Conservation (phyloP, 2,797 vertebrate genomes). For the Hylomyscus alleni region DNA sequence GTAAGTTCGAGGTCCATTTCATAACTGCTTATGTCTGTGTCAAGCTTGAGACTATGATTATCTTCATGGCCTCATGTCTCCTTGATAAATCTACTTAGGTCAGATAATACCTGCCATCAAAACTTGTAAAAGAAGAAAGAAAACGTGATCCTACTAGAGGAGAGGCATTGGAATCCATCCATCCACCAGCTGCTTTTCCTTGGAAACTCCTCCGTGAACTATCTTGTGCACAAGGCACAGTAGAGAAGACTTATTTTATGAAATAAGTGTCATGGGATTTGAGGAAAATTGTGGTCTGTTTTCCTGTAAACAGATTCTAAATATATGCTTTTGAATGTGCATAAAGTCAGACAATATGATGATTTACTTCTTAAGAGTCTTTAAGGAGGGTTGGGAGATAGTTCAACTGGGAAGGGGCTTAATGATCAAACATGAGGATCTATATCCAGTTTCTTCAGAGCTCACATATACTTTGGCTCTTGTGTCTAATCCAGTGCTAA, state of each 20-base stretch:
- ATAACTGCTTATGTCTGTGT: neutral
- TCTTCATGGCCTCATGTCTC: neutral
- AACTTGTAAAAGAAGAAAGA: neutral
- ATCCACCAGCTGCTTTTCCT: neutral
- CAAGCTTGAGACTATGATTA: neutral
- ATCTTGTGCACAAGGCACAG: neutral
- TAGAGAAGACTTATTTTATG: neutral
- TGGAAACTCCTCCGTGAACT: neutral
- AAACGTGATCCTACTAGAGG: neutral
- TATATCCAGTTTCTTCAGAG: neutral
- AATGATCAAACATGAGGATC: neutral
- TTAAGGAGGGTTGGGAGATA: neutral
- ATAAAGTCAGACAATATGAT: neutral
- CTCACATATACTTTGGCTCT: neutral
- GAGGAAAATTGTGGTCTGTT: neutral
- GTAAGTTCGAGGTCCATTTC: neutral
- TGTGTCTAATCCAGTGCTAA: neutral
- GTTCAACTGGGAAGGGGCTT: neutral
- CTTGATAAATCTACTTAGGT: neutral
- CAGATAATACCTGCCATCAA: neutral
- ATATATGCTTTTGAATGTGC: neutral
- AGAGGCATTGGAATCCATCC: neutral
- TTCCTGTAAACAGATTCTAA: slow-evolving; percentile 51
- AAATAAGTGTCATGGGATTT: neutral
- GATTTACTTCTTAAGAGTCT: slow-evolving; percentile 53